These are phyloP conservation scores for Oligia fasciuncula DNA, from an alignment of 2,888 invertebrate species.

Conservation along the genomic window DNA sequence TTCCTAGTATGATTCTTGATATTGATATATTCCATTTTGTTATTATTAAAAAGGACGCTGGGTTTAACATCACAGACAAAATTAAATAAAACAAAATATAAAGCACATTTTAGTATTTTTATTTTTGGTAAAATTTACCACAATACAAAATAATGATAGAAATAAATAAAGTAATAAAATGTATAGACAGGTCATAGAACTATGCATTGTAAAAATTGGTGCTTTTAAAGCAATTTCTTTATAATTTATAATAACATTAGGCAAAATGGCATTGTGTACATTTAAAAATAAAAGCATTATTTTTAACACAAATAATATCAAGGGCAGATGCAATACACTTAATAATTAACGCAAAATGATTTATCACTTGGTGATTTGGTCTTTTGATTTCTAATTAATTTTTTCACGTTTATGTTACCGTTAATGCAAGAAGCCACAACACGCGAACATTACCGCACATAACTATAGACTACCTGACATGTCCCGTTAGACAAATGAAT, in stretches of 20 bases:
- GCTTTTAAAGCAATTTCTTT: conserved; percentile 90
- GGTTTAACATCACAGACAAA: conserved; percentile 20
- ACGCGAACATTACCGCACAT: neutral
- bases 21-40: neutral
- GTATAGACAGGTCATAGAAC: conserved; percentile 90
- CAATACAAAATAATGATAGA: conserved; percentile 90
- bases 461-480: neutral
- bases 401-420: conserved; percentile 49
- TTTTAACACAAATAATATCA: conserved; percentile 89
- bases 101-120: conserved; percentile 90
- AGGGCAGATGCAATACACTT: conserved; percentile 85
- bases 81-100: conserved; percentile 81
- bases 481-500: neutral
- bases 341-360: conserved; percentile 81
- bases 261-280: conserved; percentile 90
- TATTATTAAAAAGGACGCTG: neutral
- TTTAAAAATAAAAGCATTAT: conserved; percentile 89
- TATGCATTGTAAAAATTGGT: conserved; percentile 90
- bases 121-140: conserved; percentile 90
- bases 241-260: conserved; percentile 90
- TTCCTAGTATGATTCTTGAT: neutral
- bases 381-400: conserved; percentile 78
- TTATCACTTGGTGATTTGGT: conserved; percentile 89
- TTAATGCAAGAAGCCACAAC: conserved; percentile 24
- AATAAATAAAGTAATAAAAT: conserved; percentile 90